Base-by-base conservation (phyloP, 2,113 vertebrate species). In the Oplegnathus fasciatus region DNA sequence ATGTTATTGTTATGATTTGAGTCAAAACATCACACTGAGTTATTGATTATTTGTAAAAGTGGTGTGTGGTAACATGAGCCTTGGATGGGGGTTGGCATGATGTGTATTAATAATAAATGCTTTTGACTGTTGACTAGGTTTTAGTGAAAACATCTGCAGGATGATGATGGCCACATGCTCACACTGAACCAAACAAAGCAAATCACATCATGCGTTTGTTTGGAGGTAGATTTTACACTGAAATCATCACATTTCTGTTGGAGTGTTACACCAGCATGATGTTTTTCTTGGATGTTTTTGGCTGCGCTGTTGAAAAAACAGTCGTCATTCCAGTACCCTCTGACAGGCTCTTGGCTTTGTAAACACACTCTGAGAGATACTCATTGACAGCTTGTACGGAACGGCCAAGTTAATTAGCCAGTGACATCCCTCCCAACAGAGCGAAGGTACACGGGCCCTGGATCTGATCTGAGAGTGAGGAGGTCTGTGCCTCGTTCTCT, bases 1-100 rank as follows among this genome's bases (percentile, higher is more conserved):
- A 67, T 34, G 20, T 9, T 44, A 24, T 34, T 69, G 2, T 30
- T 30, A 11, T 7, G 10, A 58, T 68, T 37, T 71, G 65, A 78
- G 74, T 17, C 78, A 30, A 70, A 70, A 54, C 70, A 54, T 80
- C 61, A 79, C 54, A 30, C 40, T 20, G 40, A 48, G 32, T 69
- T 75, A 91, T 86, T 82, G 86, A 89, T 91, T 80, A 34, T 77
- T 57, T 65, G n/a, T 70, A 20, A 30, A 69, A 44, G 57, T 34
- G 44, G 13, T 78, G 44, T 79, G 67, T 30, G 40, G 86, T 62
- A 72, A 89, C 14, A 26, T 37, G 85, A 74, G 9, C 85, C 66
- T 20, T 5, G 26, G 46, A 15, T 3, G 40, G 82, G 10, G 48
- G 75, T 2, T 8, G 22, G 13, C 26, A 3, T 30, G 64, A 68